These are phyloP conservation scores for Neodiprion lecontei DNA, from an alignment of 1,140 invertebrate genomes.

Conservation along the genomic window DNA sequence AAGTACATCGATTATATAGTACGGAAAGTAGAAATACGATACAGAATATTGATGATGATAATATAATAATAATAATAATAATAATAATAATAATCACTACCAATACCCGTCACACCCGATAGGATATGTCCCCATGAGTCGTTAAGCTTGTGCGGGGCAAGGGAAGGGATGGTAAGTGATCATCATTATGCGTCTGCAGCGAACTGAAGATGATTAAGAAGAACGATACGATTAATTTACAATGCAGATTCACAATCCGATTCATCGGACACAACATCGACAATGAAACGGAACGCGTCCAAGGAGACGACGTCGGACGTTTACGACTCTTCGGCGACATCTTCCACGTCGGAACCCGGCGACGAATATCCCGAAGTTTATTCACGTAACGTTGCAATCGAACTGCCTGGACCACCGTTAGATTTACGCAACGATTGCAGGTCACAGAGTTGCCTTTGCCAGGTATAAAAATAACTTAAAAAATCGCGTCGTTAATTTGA, in stretches of 20 bases:
- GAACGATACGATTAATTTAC: constrained; percentile 12
- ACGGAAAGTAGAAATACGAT: too few species aligned
- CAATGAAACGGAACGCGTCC: constrained; percentile 49
- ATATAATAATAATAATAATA: too few species aligned
- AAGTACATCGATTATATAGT: too few species aligned
- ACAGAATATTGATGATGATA: too few species aligned
- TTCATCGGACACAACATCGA: constrained; percentile 48
- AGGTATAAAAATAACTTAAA: constrained; percentile 37
- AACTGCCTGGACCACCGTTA: constrained; percentile 26
- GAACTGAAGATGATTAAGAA: too few species aligned
- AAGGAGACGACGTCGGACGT: constrained; percentile 50
- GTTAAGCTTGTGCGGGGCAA: too few species aligned
- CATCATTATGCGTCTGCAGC: too few species aligned
- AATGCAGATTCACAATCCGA: constrained; percentile 48
- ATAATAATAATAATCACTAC: too few species aligned
- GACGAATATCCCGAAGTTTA: constrained; percentile 38
- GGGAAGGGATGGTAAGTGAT: too few species aligned
- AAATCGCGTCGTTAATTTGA: background rate
- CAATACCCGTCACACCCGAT: too few species aligned
- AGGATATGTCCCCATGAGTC: too few species aligned
- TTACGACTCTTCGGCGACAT: constrained; percentile 51
- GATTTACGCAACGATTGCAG: constrained; percentile 31
- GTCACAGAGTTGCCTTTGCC: constrained; percentile 50
- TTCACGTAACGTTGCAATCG: constrained; percentile 19
- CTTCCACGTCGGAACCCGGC: constrained; percentile 46